Conservation (phyloP, 1,140 invertebrate genomes). For the Parapsyche elsis region DNA sequence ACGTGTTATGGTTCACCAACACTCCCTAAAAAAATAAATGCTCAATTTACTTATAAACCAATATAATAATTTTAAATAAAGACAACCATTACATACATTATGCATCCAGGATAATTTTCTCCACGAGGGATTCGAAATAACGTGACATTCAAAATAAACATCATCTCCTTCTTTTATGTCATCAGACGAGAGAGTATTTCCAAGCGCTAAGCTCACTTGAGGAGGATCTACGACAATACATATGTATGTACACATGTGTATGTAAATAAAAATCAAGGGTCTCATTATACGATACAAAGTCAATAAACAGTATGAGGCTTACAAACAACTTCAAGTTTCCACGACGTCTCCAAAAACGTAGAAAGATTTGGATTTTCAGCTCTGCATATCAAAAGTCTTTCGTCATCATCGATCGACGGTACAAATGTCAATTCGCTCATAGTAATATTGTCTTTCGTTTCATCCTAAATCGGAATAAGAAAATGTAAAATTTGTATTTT, state of each 20-base stretch:
- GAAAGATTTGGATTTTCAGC: conserved; percentile 89
- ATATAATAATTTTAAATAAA: conserved; percentile 1
- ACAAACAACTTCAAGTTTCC: conserved; percentile 90
- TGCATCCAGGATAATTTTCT: conserved; percentile 88
- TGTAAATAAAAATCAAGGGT: neutral
- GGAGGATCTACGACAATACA: conserved; percentile 80
- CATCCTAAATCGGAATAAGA: conserved; percentile 72
- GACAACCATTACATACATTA: conserved; percentile 73
- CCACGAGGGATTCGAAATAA: conserved; percentile 86
- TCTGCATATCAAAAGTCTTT: conserved; percentile 85
- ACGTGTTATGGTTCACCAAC: conserved; percentile 81
- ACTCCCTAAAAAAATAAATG: conserved; percentile 69
- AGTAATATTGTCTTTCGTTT: conserved; percentile 83
- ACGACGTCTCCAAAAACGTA: conserved; percentile 82
- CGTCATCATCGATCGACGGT: conserved; percentile 85
- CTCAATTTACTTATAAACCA: neutral
- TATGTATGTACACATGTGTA: conserved; percentile 36
- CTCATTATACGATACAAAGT: neutral
- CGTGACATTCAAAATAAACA: conserved; percentile 93
- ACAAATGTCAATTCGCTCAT: conserved; percentile 86
- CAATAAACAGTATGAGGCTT: conserved; percentile 67
- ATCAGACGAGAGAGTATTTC: conserved; percentile 84
- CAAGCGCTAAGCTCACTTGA: conserved; percentile 81
- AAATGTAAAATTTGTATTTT: neutral
- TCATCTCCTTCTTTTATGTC: conserved; percentile 94